phyloP scores from a whole-genome alignment of 2,888 invertebrate genomes.

The Osmoderma eremita region DNA sequence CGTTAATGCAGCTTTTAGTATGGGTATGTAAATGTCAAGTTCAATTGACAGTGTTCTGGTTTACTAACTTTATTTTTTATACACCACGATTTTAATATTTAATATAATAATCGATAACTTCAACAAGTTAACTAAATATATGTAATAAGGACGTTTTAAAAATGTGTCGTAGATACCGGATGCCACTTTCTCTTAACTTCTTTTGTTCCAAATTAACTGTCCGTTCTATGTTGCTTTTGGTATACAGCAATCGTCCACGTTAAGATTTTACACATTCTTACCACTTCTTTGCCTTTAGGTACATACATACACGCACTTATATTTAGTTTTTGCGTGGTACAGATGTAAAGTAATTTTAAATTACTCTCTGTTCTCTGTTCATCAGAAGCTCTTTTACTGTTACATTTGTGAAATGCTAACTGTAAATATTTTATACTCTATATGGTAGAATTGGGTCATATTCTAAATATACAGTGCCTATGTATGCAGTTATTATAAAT shows the following conservation, averaged over 20 bases:
- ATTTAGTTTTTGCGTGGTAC: conserved; percentile 5
- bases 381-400: conserved; percentile 24
- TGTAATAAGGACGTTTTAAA: conserved; percentile 11
- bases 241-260: neutral
- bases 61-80: no score
- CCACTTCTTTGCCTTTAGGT: neutral
- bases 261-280: neutral
- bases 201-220: conserved; percentile 8
- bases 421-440: conserved; percentile 9
- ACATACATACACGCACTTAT: neutral
- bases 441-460: conserved; percentile 6
- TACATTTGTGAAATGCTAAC: conserved; percentile 9
- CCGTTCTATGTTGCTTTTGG: neutral
- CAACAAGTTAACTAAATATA: neutral
- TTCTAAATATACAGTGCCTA: neutral
- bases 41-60: no score
- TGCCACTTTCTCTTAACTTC: conserved; percentile 20
- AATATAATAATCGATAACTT: no score
- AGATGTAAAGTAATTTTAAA: neutral
- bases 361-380: neutral
- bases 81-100: no score
- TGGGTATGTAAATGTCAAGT: no score
- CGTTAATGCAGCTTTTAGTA: no score
- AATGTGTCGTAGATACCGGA: conserved; percentile 21
- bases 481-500: no score